Base-by-base conservation (phyloP, 2,797 vertebrate species). In the Otolemur crassicaudatus region DNA sequence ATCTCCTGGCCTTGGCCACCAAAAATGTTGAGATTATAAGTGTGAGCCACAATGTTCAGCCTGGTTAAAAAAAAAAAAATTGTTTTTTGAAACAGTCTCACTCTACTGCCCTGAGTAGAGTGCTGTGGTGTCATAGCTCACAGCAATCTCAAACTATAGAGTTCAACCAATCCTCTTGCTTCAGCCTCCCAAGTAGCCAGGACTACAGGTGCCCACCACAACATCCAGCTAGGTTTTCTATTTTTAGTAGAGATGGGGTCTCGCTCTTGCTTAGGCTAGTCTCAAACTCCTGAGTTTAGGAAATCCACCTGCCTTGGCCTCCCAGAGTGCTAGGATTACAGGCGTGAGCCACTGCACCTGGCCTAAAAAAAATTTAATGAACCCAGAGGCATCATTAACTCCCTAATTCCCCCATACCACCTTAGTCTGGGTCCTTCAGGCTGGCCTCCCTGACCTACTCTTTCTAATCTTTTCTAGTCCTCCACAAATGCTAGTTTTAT, bases 401-500 rank as follows among this genome's bases (percentile, higher is more conserved):
- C 11, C 70, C 6, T 53, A 75, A 49, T 69, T 40, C n/a, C 37
- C 53, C 67, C 37, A 65, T 37, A 29, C 31, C 79, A 70, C 87
- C 58, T 65, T 58, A 60, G 37, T 53, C 65, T 79, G 53, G 53
- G 58, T 79, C 70, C 46, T 81, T 56, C 27, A n/a, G 67, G 83
- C 80, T 93, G 87, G 91, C 75, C 58, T 94, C 73, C 3, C 61
- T 72, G 79, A 87, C 23, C 61, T 20, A 43, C 9, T 69, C 77
- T 84, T 70, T 76, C 84, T 86, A 49, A 73, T 83, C 87, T 69
- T 63, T 43, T 46, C 25, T 34, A 65, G 23, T 63, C 34, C 81
- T 93, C 86, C 69, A 86, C 67, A 65, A 23, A 75, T 60, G 91
- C 34, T 95, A 89, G 79, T 94, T 95, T 94, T 73, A 69, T 88